phyloP scores from a whole-genome alignment of 2,797 vertebrate genomes.

The Apodemus agrarius region DNA sequence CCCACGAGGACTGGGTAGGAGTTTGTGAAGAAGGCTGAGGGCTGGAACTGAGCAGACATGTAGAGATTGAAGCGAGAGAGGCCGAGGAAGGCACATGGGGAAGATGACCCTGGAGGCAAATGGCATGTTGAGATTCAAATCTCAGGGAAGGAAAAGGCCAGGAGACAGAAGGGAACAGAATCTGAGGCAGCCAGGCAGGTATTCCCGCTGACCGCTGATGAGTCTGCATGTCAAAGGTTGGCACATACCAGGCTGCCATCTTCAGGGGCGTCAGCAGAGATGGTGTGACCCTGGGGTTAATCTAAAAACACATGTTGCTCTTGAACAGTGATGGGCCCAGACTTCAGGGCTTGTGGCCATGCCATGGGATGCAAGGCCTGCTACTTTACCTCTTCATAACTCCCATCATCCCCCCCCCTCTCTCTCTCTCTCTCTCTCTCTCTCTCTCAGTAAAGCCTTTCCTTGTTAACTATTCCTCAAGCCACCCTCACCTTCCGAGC shows the following conservation, averaged over 20 bases:
- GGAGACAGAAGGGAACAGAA: background rate
- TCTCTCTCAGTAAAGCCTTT: background rate
- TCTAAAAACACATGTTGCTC: background rate
- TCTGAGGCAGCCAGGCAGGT: background rate
- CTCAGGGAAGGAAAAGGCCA: background rate
- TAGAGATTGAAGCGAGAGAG: background rate
- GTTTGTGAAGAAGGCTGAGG: background rate
- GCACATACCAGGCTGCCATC: background rate
- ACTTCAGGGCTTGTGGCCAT: background rate
- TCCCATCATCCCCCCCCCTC: background rate
- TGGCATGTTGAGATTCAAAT: background rate
- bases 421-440: background rate
- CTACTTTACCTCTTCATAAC: background rate
- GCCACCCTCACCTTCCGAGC: background rate
- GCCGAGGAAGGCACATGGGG: background rate
- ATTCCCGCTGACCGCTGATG: too few relatives aligned
- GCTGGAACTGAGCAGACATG: background rate
- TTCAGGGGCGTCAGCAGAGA: background rate
- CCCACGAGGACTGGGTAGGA: background rate
- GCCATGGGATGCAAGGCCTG: background rate
- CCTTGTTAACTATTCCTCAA: background rate
- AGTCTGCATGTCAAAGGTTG: background rate
- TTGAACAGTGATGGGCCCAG: background rate
- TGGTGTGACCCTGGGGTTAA: background rate
- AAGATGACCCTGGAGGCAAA: background rate